Evolutionary conservation across 2,113 vertebrate species (phyloP), one percentile per base, ranked within the genome.

Genomic region (Nothoprocta pentlandii): DNA sequence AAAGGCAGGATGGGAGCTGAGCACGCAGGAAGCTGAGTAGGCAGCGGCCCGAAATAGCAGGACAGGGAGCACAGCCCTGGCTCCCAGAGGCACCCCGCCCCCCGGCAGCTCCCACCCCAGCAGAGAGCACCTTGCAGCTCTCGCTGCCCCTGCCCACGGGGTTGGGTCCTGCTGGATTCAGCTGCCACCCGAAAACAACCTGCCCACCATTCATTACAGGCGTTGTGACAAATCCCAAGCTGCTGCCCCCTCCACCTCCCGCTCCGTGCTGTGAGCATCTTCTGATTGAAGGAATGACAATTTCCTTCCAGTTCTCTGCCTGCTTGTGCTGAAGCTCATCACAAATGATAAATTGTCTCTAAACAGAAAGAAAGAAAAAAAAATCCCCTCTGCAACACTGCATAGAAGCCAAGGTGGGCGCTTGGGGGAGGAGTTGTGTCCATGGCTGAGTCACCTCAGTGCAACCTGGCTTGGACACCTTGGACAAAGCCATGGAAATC

Each of bases 11-110:
- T 85, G 89, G 74, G 93, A 92, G 80, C 51, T 53, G 19, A 71
- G 78, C 89, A 53, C 93, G 81, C 95, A 94, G 93, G 93, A 96
- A 92, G 92, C 53, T 69, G 74, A 96, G 92, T 74, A 61, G 53
- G 85, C 92, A 75, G 62, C 42, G 34, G 49, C 69, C 59, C 56
- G 74, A 77, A 86, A 83, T 54, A 63, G 89, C 92, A 73, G 44
- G 53, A 61, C 86, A 78, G 39, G 56, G 88, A 91, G 67, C 41
- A 46, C 88, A 76, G 90, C 92, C 83, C 80, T 83, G 64, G 76
- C 73, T 20, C 30, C 49, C 44, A 89, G 68, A 46, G 71, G 67
- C 73, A 70, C 49, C 49, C 21, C 49, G 49, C 80, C 77, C 68
- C 63, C 58, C 71, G 87, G 58, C 32, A 64, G 36, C 46, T 53